phyloP scores from a whole-genome alignment of 35 echinoderm and acorn worm genomes.

The Acanthaster planci region DNA sequence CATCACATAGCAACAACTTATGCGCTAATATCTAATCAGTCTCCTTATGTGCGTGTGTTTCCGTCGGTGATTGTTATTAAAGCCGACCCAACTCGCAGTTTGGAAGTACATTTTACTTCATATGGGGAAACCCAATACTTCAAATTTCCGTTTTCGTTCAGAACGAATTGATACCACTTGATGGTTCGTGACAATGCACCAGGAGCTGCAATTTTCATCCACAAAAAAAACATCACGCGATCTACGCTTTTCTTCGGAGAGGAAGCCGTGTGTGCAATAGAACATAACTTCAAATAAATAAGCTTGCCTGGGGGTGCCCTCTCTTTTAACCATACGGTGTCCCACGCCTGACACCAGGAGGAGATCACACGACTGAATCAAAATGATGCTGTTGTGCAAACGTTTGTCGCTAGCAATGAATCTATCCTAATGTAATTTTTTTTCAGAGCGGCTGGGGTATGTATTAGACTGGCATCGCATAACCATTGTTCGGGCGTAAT shows the following conservation, averaged over 20 bases:
- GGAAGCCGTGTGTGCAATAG: background rate
- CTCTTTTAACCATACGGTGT: background rate
- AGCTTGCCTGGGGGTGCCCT: background rate
- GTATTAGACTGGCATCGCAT: background rate
- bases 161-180: background rate
- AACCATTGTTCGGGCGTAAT: background rate
- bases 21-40: too few relatives aligned
- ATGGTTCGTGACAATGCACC: background rate
- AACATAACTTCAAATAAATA: background rate
- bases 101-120: too few relatives aligned
- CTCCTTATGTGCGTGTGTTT: too few relatives aligned
- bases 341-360: background rate
- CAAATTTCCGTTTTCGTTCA: background rate
- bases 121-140: too few relatives aligned
- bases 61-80: too few relatives aligned
- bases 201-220: background rate
- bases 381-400: slow-evolving; percentile 18
- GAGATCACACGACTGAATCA: background rate
- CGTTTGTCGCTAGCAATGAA: background rate
- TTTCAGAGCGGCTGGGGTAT: background rate
- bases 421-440: slow-evolving; percentile 11
- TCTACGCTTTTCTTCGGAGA: background rate
- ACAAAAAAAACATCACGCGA: background rate
- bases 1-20: too few relatives aligned
- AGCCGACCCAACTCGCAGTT: too few relatives aligned